Base-by-base conservation (phyloP, 2,113 vertebrate genomes). In the Anarrhichthys ocellatus region DNA sequence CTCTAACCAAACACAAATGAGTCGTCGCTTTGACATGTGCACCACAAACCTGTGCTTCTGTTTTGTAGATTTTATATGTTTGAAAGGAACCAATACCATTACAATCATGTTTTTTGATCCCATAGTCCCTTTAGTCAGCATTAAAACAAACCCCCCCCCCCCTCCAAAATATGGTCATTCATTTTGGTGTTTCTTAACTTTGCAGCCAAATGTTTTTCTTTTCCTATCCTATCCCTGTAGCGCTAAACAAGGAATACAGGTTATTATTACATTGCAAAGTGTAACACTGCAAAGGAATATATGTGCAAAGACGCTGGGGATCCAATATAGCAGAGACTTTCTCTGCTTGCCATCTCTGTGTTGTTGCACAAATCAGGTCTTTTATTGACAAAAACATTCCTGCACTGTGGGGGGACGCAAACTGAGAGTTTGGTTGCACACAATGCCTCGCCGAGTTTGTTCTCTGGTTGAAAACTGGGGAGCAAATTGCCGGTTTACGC, bases 321-420 rank as follows among this genome's bases (percentile, higher is more conserved):
- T 77, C 72, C 27, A 85, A 62, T 38, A 34, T 27, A 80, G n/a
- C 27, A 0, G 59, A 69, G 42, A 65, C 68, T 1, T 20, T 22
- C 52, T 76, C 40, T 1, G 42, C 78, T 74, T 80, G 67, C 70
- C 54, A 71, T 85, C 34, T 66, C 42, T 59, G 71, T 62, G 46
- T 58, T 78, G 78, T 81, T 89, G 64, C 85, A 88, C 84, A 92
- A 91, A 91, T 87, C 44, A n/a, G 34, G 42, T 73, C 56, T 80
- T 85, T 83, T 78, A 81, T 86, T 91, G 64, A 81, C 88, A 65
- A 90, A 93, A 91, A 91, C 89, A 89, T 82, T 78, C 81, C 65
- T 79, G 58, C 65, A 42, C 83, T 24, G 76, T 67, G 36, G 84
- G 76, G 81, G 63, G 48, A 66, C 14, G 56, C 50, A 84, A 81